A percentile compares a stretch with the other conserved stretches of the same genome.
phyloP scores from a whole-genome alignment of 2,797 vertebrate genomes.

The Lepus oiostolus region DNA sequence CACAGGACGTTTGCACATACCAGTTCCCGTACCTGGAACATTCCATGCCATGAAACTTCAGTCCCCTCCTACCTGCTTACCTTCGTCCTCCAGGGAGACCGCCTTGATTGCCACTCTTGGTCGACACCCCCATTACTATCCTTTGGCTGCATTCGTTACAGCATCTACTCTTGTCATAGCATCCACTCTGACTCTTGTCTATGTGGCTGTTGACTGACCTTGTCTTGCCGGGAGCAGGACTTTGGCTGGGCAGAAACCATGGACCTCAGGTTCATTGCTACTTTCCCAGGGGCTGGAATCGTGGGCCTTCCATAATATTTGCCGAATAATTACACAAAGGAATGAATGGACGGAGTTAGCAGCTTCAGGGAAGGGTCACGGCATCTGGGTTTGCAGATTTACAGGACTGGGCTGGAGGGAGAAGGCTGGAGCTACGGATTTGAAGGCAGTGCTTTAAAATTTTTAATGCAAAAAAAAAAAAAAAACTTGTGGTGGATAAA shows the following conservation, averaged over 20 bases:
- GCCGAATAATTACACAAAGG: not conserved
- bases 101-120: no score
- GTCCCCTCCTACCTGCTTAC: no score
- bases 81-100: not conserved
- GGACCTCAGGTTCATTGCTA: not conserved
- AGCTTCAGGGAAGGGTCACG: not conserved
- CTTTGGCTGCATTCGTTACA: not conserved
- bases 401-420: not conserved
- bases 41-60: not conserved
- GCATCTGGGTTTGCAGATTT: not conserved
- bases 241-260: not conserved
- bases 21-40: not conserved
- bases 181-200: not conserved
- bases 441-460: not conserved
- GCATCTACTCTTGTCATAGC: no score
- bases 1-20: not conserved
- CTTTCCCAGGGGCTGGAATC: not conserved
- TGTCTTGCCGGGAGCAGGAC: no score
- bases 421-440: no score
- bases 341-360: not conserved
- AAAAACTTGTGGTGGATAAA: not conserved
- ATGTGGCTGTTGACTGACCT: no score
- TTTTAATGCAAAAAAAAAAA: not conserved
- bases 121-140: not conserved
- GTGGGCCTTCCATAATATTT: not conserved